These are phyloP conservation scores for Amblyopsis rosae DNA, from an alignment of 2,113 vertebrate species.

Conservation along the genomic window DNA sequence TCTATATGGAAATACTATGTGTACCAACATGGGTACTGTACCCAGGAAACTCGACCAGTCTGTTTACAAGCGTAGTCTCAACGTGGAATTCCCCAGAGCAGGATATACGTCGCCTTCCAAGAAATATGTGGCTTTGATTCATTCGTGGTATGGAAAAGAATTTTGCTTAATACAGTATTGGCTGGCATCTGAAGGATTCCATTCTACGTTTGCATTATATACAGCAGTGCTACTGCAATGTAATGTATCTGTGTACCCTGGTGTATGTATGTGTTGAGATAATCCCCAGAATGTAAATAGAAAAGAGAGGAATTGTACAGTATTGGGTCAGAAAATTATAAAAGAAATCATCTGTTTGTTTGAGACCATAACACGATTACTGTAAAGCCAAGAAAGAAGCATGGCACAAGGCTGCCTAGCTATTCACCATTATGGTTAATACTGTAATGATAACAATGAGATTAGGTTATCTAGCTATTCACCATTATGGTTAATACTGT, in stretches of 20 bases:
- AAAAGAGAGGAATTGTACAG: no score
- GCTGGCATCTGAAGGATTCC: not conserved
- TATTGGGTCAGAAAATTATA: no score
- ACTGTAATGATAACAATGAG: no score
- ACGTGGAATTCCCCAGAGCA: slow-evolving; percentile 29
- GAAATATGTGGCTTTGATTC: slow-evolving; percentile 6
- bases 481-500: no score
- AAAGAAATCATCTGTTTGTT: no score
- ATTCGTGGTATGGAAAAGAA: slow-evolving; percentile 35
- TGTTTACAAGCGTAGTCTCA: slow-evolving; percentile 36
- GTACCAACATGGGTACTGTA: slow-evolving; percentile 26
- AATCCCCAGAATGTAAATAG: no score
- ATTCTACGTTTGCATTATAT: not conserved
- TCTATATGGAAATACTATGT: slow-evolving; percentile 79
- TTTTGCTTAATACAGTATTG: slow-evolving; percentile 7
- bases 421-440: no score
- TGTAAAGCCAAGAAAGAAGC: no score
- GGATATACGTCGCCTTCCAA: not conserved
- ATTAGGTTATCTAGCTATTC: no score
- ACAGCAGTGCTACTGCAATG: no score
- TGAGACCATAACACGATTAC: no score
- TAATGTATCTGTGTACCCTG: not conserved
- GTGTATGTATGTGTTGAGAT: not conserved
- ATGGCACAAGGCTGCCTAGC: no score
- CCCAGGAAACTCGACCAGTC: slow-evolving; percentile 28